Evolutionary conservation across 1,140 invertebrate genomes (phyloP).

Genomic region (Marisa cornuarietis): DNA sequence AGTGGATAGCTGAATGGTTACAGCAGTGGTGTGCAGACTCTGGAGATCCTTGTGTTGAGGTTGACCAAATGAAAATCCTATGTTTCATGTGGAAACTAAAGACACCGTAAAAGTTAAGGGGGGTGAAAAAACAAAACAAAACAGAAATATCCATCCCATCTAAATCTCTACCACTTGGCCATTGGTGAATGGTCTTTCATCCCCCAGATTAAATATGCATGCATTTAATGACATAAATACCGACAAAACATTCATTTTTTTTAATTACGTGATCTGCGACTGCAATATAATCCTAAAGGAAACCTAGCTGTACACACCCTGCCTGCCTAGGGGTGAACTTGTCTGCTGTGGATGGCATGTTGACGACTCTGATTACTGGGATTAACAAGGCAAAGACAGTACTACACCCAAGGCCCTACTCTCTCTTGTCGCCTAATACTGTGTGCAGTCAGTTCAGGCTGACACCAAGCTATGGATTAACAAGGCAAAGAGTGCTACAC

Average conservation of each 20-base stretch:
- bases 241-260: not conserved
- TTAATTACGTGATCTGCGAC: not conserved
- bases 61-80: too few species aligned
- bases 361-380: not conserved
- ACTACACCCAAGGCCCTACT: not conserved
- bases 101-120: too few species aligned
- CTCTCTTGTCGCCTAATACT: too few species aligned
- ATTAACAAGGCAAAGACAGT: not conserved
- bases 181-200: too few species aligned
- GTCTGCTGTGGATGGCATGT: not conserved
- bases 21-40: not conserved
- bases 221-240: too few species aligned
- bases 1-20: not conserved
- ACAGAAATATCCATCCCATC: too few species aligned
- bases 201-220: too few species aligned
- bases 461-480: not conserved
- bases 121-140: too few species aligned
- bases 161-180: too few species aligned
- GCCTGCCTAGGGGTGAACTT: not conserved
- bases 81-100: too few species aligned
- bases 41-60: too few species aligned
- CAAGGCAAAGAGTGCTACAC: not conserved
- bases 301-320: not conserved
- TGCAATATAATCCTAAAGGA: not conserved
- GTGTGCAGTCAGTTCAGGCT: not conserved